These are phyloP conservation scores for Cyprinodon tularosa DNA, from an alignment of 2,113 vertebrate genomes.

Conservation along the genomic window DNA sequence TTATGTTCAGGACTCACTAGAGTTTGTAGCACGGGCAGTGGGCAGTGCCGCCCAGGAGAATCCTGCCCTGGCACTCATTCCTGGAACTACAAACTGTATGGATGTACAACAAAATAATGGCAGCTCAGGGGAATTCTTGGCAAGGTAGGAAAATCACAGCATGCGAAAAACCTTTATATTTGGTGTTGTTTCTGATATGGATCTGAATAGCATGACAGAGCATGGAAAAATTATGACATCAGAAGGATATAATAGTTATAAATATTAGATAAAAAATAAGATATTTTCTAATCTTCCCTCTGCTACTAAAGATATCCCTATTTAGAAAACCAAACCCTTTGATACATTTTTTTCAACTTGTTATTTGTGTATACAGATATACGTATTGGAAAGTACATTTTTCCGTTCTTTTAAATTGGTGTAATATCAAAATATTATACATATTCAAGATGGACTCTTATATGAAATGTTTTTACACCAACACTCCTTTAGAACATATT, in stretches of 20 bases:
- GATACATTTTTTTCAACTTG: neutral
- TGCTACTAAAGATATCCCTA: neutral
- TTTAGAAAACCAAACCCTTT: neutral
- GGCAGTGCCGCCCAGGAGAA: constrained; percentile 87
- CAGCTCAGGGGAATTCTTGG: constrained; percentile 92
- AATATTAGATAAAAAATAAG: neutral
- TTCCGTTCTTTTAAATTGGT: neutral
- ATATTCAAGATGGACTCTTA: no score
- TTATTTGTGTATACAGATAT: neutral
- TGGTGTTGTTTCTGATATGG: neutral
- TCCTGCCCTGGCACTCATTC: constrained; percentile 91
- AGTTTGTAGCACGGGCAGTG: constrained; percentile 89
- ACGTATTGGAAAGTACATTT: neutral
- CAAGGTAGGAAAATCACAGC: constrained; percentile 83
- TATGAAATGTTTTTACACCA: neutral
- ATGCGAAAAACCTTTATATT: constrained; percentile 2
- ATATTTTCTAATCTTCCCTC: neutral
- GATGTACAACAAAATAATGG: constrained; percentile 83
- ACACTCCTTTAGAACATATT: neutral
- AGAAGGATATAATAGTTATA: neutral
- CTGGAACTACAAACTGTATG: constrained; percentile 95
- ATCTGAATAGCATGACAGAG: constrained; percentile 2
- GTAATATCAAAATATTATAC: neutral
- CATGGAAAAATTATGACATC: neutral
- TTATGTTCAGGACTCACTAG: constrained; percentile 93